Conservation (phyloP, 2,888 invertebrate species). For the Criorhina ranunculi region DNA sequence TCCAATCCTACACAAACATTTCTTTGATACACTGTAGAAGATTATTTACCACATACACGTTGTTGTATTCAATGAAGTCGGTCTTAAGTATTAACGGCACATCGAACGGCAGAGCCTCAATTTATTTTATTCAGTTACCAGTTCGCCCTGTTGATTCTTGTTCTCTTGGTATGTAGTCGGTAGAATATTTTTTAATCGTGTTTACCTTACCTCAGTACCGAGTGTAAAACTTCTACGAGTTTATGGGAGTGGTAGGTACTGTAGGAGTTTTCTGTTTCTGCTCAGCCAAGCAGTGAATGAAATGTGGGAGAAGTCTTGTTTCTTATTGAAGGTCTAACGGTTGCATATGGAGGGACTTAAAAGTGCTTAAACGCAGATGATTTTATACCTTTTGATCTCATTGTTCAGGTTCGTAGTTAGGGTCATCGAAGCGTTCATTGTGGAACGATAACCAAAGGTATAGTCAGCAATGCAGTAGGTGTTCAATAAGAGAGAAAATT, state of each 20-base stretch:
- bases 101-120: constrained; percentile 20
- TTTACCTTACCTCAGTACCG: constrained; percentile 59
- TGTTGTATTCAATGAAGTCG: constrained; percentile 7
- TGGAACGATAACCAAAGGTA: constrained; percentile 22
- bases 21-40: constrained; percentile 49
- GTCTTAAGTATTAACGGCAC: constrained; percentile 53
- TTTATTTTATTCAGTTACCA: constrained; percentile 34
- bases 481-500: not conserved
- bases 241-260: constrained; percentile 63
- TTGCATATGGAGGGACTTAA: constrained; percentile 8
- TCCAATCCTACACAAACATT: constrained; percentile 1
- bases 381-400: constrained; percentile 43
- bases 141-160: constrained; percentile 49
- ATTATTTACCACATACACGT: constrained; percentile 1
- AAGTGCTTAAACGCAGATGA: constrained; percentile 34
- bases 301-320: constrained; percentile 2
- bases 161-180: constrained; percentile 31
- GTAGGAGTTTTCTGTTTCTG: constrained; percentile 44
- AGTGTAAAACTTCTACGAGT: constrained; percentile 23
- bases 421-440: constrained; percentile 60
- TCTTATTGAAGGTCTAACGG: constrained; percentile 59
- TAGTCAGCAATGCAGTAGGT: not conserved
- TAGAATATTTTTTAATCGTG: constrained; percentile 46
- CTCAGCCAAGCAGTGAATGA: constrained; percentile 43
- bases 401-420: constrained; percentile 50